Conservation (phyloP, 2,113 vertebrate species). For the Thymallus thymallus region DNA sequence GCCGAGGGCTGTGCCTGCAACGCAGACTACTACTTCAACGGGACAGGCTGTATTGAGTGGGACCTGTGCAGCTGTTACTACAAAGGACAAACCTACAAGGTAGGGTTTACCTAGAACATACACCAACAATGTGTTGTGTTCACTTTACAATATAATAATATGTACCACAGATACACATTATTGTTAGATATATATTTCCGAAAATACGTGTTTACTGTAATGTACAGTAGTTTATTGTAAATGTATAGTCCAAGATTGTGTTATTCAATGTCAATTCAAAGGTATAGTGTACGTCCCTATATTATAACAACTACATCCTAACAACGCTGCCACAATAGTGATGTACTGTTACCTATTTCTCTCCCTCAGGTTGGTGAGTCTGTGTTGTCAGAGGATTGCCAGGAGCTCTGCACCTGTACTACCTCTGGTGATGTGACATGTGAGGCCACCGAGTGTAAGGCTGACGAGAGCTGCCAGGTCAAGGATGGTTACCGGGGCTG, state of each 20-base stretch:
- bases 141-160: too few species aligned
- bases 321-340: background rate
- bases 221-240: background rate
- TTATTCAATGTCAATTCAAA: background rate
- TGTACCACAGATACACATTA: too few species aligned
- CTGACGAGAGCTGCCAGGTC: constrained; percentile 40
- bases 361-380: constrained; percentile 42
- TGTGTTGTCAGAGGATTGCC: constrained; percentile 46
- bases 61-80: constrained; percentile 74
- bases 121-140: too few species aligned
- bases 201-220: too few species aligned
- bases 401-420: constrained; percentile 37
- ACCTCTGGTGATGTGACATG: constrained; percentile 35
- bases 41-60: constrained; percentile 58
- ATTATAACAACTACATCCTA: background rate
- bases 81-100: constrained; percentile 71
- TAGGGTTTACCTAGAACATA: constrained; percentile 20
- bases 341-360: background rate
- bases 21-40: constrained; percentile 45
- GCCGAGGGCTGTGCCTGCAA: constrained; percentile 77
- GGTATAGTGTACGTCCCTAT: background rate
- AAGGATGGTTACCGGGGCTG: constrained; percentile 41
- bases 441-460: constrained; percentile 35
- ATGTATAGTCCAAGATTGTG: background rate
- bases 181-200: too few species aligned